These are phyloP conservation scores for Oreotrochilus melanogaster DNA, from an alignment of 2,113 vertebrate species.

Conservation along the genomic window DNA sequence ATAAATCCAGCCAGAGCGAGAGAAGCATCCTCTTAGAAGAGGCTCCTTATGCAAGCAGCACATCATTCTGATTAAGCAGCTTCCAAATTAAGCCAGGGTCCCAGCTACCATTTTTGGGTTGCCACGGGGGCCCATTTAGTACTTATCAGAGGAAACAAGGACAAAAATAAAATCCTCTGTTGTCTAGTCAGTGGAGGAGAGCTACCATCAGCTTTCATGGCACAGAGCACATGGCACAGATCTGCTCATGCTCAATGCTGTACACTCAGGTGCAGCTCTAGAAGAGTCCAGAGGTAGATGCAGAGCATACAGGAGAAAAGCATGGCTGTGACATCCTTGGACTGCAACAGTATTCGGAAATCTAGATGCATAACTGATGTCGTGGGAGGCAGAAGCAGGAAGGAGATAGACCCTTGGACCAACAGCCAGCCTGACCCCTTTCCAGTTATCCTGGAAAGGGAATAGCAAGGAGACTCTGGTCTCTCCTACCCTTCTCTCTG, in stretches of 20 bases:
- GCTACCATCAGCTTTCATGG: background rate
- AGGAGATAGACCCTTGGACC: background rate
- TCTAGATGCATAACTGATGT: background rate
- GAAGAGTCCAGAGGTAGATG: background rate
- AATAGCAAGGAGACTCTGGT: background rate
- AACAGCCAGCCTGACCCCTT: background rate
- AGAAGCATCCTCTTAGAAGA: background rate
- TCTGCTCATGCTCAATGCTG: background rate
- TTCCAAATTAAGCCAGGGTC: background rate
- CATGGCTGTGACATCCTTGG: background rate
- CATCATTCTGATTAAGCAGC: conserved; percentile 2
- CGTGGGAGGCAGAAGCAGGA: background rate
- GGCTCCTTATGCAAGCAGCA: background rate
- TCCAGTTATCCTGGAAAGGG: background rate
- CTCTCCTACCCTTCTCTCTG: background rate
- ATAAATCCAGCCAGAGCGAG: conserved; percentile 31
- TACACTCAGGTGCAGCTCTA: background rate
- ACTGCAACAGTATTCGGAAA: background rate
- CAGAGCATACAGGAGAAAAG: background rate
- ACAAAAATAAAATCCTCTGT: background rate
- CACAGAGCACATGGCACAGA: background rate
- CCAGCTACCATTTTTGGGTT: background rate
- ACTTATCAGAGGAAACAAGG: background rate
- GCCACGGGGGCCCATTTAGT: background rate
- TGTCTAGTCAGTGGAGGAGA: background rate